Evolutionary conservation across 2,113 vertebrate species (phyloP).

Genomic region (Echinops telfairi): DNA sequence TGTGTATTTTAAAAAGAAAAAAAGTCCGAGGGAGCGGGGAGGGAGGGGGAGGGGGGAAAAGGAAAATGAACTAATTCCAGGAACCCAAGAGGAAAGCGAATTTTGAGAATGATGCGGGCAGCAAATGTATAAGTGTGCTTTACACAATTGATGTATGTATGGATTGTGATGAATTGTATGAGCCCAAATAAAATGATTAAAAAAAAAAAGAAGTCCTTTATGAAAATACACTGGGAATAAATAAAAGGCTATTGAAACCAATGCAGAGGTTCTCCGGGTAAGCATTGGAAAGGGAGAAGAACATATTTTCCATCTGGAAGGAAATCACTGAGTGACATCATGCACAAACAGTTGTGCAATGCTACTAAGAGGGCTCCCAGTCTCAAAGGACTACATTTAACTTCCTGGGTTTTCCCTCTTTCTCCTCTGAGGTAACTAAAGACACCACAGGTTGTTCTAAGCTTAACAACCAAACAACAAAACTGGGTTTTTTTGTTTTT

Average conservation of each 20-base stretch:
- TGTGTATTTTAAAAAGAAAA: neutral
- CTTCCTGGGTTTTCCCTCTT: neutral
- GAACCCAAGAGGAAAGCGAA: no score
- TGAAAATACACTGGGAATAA: slow-evolving; percentile 23
- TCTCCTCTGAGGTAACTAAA: neutral
- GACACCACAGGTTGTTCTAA: neutral
- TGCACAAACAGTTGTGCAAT: neutral
- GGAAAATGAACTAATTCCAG: no score
- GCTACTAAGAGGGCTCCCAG: neutral
- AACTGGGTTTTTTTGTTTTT: neutral
- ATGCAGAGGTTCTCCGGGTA: neutral
- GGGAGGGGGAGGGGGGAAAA: no score
- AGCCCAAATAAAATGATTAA: no score
- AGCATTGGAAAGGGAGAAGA: neutral
- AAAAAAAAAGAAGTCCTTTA: neutral
- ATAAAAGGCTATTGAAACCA: no score
- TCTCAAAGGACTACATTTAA: neutral
- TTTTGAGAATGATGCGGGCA: no score
- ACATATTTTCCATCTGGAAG: neutral
- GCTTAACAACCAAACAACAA: slow-evolving; percentile 14
- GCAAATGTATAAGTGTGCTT: no score
- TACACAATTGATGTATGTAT: no score
- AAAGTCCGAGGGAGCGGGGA: no score
- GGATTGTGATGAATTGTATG: no score
- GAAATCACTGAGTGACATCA: neutral